Conservation (phyloP, 2,797 vertebrate genomes). For the Falco concolor region DNA sequence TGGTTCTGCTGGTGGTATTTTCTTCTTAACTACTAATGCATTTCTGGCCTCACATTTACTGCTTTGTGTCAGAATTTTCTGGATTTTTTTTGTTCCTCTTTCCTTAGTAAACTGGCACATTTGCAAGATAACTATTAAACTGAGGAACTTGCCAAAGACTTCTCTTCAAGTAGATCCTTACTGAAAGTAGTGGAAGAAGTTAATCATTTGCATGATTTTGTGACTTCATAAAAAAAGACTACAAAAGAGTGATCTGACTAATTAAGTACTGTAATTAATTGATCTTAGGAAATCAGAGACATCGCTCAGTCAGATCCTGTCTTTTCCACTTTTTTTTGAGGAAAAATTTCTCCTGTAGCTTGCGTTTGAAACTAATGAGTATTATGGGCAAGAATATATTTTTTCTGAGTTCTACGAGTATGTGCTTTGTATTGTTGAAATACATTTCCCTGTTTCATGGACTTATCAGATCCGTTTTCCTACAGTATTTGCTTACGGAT, state of each 20-base stretch:
- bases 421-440: neutral
- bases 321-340: neutral
- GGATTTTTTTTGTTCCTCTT: neutral
- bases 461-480: neutral
- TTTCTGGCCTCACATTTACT: neutral
- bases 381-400: neutral
- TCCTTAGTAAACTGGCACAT: neutral
- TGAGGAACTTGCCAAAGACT: neutral
- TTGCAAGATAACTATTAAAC: neutral
- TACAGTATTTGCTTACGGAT: neutral
- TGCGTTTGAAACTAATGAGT: neutral
- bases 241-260: neutral
- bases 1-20: neutral
- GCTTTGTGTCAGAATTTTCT: neutral
- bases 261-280: neutral
- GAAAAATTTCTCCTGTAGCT: neutral
- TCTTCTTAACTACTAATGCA: neutral
- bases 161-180: neutral
- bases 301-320: neutral
- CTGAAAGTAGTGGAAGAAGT: neutral
- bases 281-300: neutral
- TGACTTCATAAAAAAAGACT: neutral
- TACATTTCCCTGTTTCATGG: neutral
- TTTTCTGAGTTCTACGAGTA: neutral
- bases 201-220: neutral